Evolutionary conservation across 1,140 invertebrate species (phyloP), one percentile per base, ranked within the genome.

Genomic region (Muscidifurax raptorellus): DNA sequence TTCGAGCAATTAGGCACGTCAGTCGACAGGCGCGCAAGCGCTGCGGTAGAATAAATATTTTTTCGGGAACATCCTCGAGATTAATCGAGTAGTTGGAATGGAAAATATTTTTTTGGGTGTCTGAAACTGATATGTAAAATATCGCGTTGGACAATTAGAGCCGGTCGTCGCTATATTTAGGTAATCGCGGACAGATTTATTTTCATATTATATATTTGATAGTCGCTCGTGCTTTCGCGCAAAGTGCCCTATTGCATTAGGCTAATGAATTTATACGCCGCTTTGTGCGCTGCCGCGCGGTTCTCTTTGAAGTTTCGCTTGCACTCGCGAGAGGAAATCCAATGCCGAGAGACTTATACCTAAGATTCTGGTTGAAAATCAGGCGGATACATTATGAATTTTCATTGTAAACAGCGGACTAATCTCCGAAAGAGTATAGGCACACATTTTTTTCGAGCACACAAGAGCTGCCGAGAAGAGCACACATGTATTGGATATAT

Each of bases 221-320:
- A 18, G 44, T 30, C 74, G 36, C 18, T n/a, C n/a, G 36, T 12
- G 10, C n/a, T 18, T 22, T 64, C 13, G 30, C 36, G 59, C 47
- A 80, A 84, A 78, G 76, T 72, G 76, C 66, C 64, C 30, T 22
- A 44, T 75, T 66, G 47, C 69, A 75, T 84, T 80, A 80, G 44
- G 30, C 32, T 80, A 84, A 84, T 84, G n/a, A 84, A 84, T 84
- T 80, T 84, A 84, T 80, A 72, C 44, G 15, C 22, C 0, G 12
- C 69, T 40, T 66, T 44, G 27, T 30, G 36, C 69, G 32, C 28
- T 1, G 13, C 13, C 25, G 15, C n/a, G 69, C 25, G 30, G 52
- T 2, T 5, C 28, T 9, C 83, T 80, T 80, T 79, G 83, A 84
- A 64, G 83, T 75, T 44, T 52, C 36, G 52, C 47, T n/a, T 77